Percentiles rank a stretch among this genome's conserved stretches.
Evolutionary conservation across 2,797 vertebrate genomes (phyloP).

Genomic region (Pyrocephalus nanus): DNA sequence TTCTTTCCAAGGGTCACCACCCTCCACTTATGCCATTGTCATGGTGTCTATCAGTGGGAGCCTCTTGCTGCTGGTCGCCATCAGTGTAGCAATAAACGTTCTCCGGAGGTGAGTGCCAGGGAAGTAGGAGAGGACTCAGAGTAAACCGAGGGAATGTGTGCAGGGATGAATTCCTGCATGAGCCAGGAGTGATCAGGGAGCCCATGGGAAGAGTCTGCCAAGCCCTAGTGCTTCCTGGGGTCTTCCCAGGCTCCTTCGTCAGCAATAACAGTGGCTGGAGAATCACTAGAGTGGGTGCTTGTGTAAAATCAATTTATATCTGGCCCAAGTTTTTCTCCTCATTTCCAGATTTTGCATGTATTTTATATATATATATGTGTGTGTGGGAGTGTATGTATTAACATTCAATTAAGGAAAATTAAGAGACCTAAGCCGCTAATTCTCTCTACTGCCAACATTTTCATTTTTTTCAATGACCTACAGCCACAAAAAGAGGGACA

Average conservation of each 20-base stretch:
- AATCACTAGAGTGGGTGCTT: background rate
- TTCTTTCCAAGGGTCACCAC: conserved; percentile 1
- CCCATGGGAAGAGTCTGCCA: background rate
- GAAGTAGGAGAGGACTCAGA: background rate
- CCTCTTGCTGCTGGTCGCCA: conserved; percentile 50
- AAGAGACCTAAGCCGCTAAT: background rate
- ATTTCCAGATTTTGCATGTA: background rate
- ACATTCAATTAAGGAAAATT: background rate
- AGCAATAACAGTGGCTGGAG: background rate
- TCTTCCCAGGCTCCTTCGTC: background rate
- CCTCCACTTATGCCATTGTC: conserved; percentile 24
- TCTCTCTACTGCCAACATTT: background rate
- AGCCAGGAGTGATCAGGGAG: background rate
- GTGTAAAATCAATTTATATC: background rate
- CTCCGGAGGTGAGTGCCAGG: conserved; percentile 34
- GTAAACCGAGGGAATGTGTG: background rate
- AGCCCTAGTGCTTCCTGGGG: background rate
- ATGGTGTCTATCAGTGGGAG: conserved; percentile 61
- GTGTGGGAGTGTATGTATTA: accelerated
- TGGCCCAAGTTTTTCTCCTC: background rate
- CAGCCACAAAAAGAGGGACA: background rate
- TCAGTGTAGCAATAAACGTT: background rate
- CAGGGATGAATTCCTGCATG: background rate
- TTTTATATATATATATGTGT: background rate
- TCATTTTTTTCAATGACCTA: background rate